Base-by-base conservation (phyloP, 35 echinoderm and acorn worm genomes). In the Nesometra sesokonis region DNA sequence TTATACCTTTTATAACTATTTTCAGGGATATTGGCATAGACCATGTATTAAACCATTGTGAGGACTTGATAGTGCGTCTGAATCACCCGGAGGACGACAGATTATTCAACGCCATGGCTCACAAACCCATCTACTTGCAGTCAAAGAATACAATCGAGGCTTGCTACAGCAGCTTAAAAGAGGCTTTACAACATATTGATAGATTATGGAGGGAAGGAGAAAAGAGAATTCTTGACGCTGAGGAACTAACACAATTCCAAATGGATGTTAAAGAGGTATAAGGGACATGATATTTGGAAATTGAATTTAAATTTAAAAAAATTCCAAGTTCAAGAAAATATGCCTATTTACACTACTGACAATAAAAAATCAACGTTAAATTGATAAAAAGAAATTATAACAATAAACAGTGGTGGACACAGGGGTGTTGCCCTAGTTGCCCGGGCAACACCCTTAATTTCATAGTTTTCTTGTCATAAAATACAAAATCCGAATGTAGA, bases 61-160 rank as follows among this genome's bases (percentile, higher is more conserved):
- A 80, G 29, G 85, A 86, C 11, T 76, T 94, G 31, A 34, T 88
- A 2, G 34, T 77, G 5, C 82, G 85, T 36, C 82, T 94, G 32
- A 86, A 37, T 19, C 77, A 88, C 32, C 87, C 88, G 30, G 93
- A 91, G 32, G 89, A 94, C 47, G 88, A 94, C 36, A 38, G 85
- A 17, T 37, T 94, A 23, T 91, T 94, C 40, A 77, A 35, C 31
- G 67, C 78, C 37, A 82, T 94, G 36, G 93, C 89, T 32, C 89
- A 90, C 37, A 94, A 94, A 85, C 78, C 93, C 13, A 77, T 91
- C 27, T 94, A 87, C 36, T 39, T 78, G 82, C 89, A 91, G 13
- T 88, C 89, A 7, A 82, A 85, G 33, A 35, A 80, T 13, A 86
- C 52, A 35, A 82, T 86, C 4, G 47, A 85, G 29, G 39, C 79